These are phyloP conservation scores for Meiosimyza decipiens DNA, from an alignment of 2,888 invertebrate species.

Conservation along the genomic window DNA sequence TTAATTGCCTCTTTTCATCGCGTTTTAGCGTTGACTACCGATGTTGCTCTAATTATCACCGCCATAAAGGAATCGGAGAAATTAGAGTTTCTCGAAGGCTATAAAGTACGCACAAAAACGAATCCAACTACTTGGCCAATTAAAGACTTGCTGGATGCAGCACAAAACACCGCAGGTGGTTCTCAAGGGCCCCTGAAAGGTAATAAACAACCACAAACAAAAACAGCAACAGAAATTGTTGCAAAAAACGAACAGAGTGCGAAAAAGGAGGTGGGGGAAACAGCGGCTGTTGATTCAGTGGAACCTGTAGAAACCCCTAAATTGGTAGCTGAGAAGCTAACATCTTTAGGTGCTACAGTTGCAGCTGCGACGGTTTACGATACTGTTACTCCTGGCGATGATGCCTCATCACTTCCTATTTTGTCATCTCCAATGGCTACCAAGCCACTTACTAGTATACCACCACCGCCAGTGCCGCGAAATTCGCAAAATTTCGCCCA, in stretches of 20 bases:
- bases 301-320: background rate
- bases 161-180: conserved; percentile 36
- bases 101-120: conserved; percentile 84
- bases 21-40: conserved; percentile 86
- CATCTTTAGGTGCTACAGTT: conserved; percentile 32
- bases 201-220: conserved; percentile 30
- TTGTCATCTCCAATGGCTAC: conserved; percentile 68
- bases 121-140: conserved; percentile 93
- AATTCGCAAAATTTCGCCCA: conserved; percentile 67
- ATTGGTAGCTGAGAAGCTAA: conserved; percentile 15
- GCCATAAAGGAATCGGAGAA: conserved; percentile 88
- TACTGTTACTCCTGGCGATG: conserved; percentile 37
- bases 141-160: conserved; percentile 69
- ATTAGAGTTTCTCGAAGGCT: conserved; percentile 81
- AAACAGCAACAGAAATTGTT: background rate
- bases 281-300: background rate
- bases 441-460: conserved; percentile 74
- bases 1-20: conserved; percentile 97
- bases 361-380: conserved; percentile 27
- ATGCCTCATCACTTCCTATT: conserved; percentile 53
- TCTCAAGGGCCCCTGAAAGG: conserved; percentile 28
- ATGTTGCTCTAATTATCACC: conserved; percentile 84
- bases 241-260: background rate
- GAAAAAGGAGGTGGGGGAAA: background rate
- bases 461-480: conserved; percentile 74